phyloP scores from a whole-genome alignment of 2,113 vertebrate genomes.

The Nyctereutes procyonoides region DNA sequence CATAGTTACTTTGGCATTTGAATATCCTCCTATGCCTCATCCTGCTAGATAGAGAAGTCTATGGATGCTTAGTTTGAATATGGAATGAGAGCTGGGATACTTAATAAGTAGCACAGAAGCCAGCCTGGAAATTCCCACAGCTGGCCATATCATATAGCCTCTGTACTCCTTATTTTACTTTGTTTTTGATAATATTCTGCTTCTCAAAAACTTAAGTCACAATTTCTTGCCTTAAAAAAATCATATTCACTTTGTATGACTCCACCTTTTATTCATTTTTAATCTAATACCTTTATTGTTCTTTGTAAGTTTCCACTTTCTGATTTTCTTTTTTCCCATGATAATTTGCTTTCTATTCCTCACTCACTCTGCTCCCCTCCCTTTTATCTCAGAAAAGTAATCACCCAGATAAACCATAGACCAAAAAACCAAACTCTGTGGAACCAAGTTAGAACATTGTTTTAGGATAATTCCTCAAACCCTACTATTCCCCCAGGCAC shows the following conservation, averaged over 20 bases:
- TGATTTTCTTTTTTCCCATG: constrained; percentile 55
- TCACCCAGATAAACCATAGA: constrained; percentile 30
- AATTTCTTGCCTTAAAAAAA: constrained; percentile 67
- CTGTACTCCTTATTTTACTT: constrained; percentile 75
- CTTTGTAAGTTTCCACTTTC: constrained; percentile 43
- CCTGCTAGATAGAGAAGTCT: constrained; percentile 63
- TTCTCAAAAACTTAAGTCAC: constrained; percentile 68
- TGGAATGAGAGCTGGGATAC: constrained; percentile 73
- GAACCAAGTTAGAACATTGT: constrained; percentile 46
- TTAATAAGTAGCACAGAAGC: constrained; percentile 73
- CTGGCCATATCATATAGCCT: constrained; percentile 47
- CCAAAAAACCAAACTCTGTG: background rate
- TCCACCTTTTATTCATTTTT: constrained; percentile 58
- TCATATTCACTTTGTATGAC: constrained; percentile 46
- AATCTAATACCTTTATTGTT: constrained; percentile 40
- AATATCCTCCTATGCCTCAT: constrained; percentile 64
- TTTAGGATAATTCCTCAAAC: constrained; percentile 36
- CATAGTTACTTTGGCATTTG: constrained; percentile 76
- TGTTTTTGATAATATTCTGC: constrained; percentile 59
- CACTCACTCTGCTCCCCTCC: background rate
- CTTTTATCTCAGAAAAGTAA: constrained; percentile 52
- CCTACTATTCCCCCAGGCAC: constrained; percentile 22
- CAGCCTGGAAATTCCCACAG: constrained; percentile 66
- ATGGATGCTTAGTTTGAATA: constrained; percentile 72
- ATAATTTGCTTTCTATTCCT: constrained; percentile 50